Conservation (phyloP, 2,797 vertebrate species). For the Alectoris magna region DNA sequence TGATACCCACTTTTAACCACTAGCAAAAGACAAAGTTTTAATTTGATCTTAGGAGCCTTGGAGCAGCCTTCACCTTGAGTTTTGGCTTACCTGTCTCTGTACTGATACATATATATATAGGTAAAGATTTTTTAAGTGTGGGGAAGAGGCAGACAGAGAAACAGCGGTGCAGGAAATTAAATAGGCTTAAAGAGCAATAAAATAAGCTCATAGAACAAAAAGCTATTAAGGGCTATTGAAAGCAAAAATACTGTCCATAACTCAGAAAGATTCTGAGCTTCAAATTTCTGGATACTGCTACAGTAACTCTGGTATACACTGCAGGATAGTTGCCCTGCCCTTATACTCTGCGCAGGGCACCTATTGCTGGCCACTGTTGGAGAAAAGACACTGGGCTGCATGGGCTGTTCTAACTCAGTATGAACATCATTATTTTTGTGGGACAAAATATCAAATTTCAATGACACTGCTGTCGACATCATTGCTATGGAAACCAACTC, state of each 20-base stretch:
- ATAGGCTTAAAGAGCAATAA: background rate
- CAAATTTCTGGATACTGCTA: background rate
- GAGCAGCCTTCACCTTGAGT: background rate
- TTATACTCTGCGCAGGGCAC: background rate
- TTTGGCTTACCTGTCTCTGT: background rate
- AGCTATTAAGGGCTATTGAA: background rate
- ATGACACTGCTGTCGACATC: background rate
- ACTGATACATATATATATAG: background rate
- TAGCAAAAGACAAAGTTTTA: background rate
- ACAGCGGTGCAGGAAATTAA: background rate
- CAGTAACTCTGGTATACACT: fast-evolving
- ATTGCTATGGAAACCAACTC: slow-evolving; percentile 45
- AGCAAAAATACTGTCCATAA: background rate
- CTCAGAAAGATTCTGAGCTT: background rate
- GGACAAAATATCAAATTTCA: slow-evolving; percentile 15
- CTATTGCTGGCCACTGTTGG: background rate
- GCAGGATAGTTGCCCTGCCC: background rate
- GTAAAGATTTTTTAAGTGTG: background rate
- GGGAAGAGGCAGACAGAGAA: background rate
- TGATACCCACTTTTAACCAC: background rate
- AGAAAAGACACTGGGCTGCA: background rate
- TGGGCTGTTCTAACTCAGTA: background rate
- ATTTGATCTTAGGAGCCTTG: background rate
- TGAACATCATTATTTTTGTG: background rate
- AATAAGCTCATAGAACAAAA: background rate